Conservation (phyloP, 2,113 vertebrate genomes). For the Cololabis saira region DNA sequence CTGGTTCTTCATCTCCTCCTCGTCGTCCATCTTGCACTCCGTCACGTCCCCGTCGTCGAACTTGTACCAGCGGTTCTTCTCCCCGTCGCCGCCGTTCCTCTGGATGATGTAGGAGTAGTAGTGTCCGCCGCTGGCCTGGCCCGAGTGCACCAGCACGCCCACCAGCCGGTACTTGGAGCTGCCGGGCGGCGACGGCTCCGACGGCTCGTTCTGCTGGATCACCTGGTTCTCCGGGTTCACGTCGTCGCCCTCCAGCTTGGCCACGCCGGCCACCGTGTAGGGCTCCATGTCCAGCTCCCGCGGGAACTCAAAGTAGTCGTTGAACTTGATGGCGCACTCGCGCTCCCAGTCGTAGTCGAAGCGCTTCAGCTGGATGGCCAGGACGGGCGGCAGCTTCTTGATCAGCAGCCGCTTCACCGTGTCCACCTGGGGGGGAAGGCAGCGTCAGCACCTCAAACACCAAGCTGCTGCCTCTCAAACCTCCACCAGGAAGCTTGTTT, state of each 20-base stretch:
- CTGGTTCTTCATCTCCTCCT: conserved; percentile 99
- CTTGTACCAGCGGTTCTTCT: conserved; percentile 98
- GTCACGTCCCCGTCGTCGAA: conserved; percentile 99
- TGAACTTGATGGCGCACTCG: conserved; percentile 99
- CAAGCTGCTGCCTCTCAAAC: too few relatives aligned
- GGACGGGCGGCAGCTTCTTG: conserved; percentile 97
- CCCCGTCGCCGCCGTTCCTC: conserved; percentile 94
- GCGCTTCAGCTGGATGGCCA: conserved; percentile 97
- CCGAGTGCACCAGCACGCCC: conserved; percentile 97
- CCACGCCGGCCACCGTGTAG: conserved; percentile 97
- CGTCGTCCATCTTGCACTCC: conserved; percentile 99
- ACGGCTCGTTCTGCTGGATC: conserved; percentile 94
- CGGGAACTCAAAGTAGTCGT: conserved; percentile 99
- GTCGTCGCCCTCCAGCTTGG: conserved; percentile 95
- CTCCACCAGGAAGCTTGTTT: too few relatives aligned
- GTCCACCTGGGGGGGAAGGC: conserved; percentile 87
- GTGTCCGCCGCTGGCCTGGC: conserved; percentile 97
- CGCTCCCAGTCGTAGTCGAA: conserved; percentile 99
- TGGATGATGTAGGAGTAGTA: conserved; percentile 99
- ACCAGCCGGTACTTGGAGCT: conserved; percentile 98
- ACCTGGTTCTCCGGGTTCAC: conserved; percentile 97
- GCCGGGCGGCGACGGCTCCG: conserved; percentile 88
- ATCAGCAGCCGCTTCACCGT: conserved; percentile 98
- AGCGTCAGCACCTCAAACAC: too few relatives aligned
- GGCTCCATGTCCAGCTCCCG: conserved; percentile 99